These are phyloP conservation scores for Notolabrus celidotus DNA, from an alignment of 2,797 vertebrate species.

Conservation along the genomic window DNA sequence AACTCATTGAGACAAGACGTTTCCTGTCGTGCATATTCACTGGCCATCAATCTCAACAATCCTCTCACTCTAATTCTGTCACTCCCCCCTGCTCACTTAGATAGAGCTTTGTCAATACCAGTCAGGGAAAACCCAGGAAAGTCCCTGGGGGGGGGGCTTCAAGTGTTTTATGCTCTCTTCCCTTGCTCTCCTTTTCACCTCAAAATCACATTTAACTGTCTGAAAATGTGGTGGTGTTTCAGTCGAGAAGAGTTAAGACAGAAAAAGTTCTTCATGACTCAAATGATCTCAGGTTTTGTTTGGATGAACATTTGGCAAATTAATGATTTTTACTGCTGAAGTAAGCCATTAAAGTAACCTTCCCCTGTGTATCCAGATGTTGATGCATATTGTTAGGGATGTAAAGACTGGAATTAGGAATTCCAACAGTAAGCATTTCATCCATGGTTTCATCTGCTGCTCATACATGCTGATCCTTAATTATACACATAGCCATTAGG, in stretches of 20 bases:
- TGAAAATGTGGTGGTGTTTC: conserved; percentile 39
- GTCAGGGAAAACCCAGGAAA: conserved; percentile 37
- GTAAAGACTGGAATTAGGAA: conserved; percentile 10
- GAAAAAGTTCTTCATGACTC: conserved; percentile 31
- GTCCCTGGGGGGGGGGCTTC: conserved; percentile 12
- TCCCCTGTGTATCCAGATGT: conserved; percentile 34
- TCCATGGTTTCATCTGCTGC: conserved; percentile 18
- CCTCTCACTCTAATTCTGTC: conserved; percentile 53
- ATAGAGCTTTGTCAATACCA: conserved; percentile 59
- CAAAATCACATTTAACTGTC: conserved; percentile 36
- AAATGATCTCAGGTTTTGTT: conserved; percentile 27
- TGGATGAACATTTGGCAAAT: conserved; percentile 24
- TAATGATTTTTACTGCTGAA: conserved; percentile 33
- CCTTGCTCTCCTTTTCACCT: neutral
- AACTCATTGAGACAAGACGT: conserved; percentile 71
- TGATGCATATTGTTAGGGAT: conserved; percentile 30
- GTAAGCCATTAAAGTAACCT: conserved; percentile 8
- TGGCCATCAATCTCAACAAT: conserved; percentile 69
- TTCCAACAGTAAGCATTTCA: conserved; percentile 44
- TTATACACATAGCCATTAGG: conserved; percentile 30
- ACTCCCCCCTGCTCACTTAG: conserved; percentile 24
- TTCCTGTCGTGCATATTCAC: conserved; percentile 68
- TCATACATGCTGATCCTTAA: conserved; percentile 30
- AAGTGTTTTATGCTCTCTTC: conserved; percentile 26
- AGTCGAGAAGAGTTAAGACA: conserved; percentile 12